Base-by-base conservation (phyloP, 2,888 invertebrate species). In the Maniola hyperantus region DNA sequence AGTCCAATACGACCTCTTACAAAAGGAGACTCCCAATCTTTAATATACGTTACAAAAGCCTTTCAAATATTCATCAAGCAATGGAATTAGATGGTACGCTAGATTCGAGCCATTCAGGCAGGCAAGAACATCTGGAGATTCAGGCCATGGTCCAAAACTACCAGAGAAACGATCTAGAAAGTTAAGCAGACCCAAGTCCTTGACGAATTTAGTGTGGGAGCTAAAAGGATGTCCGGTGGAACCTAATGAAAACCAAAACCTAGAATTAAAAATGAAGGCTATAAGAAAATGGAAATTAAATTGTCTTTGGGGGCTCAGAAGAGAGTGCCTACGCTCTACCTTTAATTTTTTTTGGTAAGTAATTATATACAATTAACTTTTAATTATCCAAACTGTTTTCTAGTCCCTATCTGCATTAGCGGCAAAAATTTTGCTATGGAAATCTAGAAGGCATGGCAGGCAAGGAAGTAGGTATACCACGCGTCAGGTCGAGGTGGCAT, bases 131-230 rank as follows among this genome's bases (percentile, higher is more conserved):
- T 97, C 97, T 11, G 97, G 97, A 2, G 97, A 97, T 84, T 97
- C 97, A 5, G 95, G 94, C 0, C 94, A 95, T 57, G 95, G 95
- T 1, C 95, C 95, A 6, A 97, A 97, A 82, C 93, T 97, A 79
- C 97, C 97, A 64, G 97, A 97, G 80, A 97, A 97, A 83, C 93
- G 96, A 79, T 96, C 96, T 63, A 94, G 97, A 76, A 96, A 96
- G 79, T 85, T 97, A 69, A 96, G 96, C 77, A 94, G 97, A 81
- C 97, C 97, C 63, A 95, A 97, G 76, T 97, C 97, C 69, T 91
- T 97, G 80, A 97, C 97, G 71, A 97, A 97, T 89, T 93, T 97
- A 79, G 97, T 97, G 71, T 97, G 97, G 97, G 97, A 97, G 83
- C 81, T 94, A 72, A 91, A 92, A 72, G 93, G 92, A 0, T 91